Base-by-base conservation (phyloP, 2,888 invertebrate species). In the Drosophila paranaensis region DNA sequence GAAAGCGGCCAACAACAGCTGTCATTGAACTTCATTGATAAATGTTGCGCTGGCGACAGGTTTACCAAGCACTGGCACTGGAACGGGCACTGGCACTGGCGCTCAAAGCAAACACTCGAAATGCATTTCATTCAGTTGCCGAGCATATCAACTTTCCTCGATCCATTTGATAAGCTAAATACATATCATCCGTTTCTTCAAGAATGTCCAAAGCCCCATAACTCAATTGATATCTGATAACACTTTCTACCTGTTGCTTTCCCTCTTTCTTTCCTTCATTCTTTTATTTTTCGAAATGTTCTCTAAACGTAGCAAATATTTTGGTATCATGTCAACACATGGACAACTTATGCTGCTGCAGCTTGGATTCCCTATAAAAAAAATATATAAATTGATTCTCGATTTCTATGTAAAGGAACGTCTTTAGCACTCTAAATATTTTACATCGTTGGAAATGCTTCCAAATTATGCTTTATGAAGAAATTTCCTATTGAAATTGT, bases 21-120 rank as follows among this genome's bases (percentile, higher is more conserved):
- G 86, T 86, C 85, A 89, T 86, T 86, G 86, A 86, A 86, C 86
- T 86, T 86, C 89, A 86, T 89, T 88, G 88, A 86, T 88, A 85
- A 89, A 85, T 86, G 55, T 30, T 45, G 45, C 16, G 14, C 27
- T 35, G 60, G 48, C 61, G 61, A 70, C 73, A 53, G 65, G 66
- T 62, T 63, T 61, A 48, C 37, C 69, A 56, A 27, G 42, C 46
- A 50, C 71, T 51, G 65, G 63, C 54, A 46, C 76, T 54, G 37
- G 42, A 42, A 50, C 71, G 48, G 65, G 63, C 54, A 46, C 76
- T 57, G 37, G 42, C 46, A 50, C 71, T 51, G 65, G 63, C 54
- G 50, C 76, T 57, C 67, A 58, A 55, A 42, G 40, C 16, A 53
- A 60, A 73, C n/a, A 61, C 57, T 16, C 35, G 25, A 51, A 48